A percentile compares a stretch with the other conserved stretches of the same genome.
Conservation (phyloP, 1,140 invertebrate species). For the Diachasmimorpha longicaudata region DNA sequence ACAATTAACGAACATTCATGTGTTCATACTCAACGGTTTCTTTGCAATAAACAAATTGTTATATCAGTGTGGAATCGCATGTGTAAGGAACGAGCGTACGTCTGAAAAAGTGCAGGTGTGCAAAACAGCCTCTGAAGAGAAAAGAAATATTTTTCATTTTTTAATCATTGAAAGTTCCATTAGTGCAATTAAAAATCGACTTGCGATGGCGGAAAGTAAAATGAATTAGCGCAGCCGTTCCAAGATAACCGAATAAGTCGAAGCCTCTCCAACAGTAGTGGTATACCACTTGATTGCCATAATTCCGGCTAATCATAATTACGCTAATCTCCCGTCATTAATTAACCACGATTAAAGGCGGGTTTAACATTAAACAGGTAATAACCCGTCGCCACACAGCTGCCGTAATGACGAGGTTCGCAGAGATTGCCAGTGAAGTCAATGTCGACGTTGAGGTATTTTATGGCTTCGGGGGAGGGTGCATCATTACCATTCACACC, state of each 20-base stretch:
- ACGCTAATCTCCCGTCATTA: slow-evolving; percentile 59
- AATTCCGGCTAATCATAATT: slow-evolving; percentile 61
- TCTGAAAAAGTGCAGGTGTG: no score
- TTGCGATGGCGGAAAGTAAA: neutral
- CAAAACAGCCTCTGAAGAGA: no score
- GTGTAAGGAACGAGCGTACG: no score
- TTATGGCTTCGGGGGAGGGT: neutral
- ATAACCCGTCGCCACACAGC: slow-evolving; percentile 49
- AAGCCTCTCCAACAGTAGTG: slow-evolving; percentile 31
- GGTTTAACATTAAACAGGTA: slow-evolving; percentile 56
- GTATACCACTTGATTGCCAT: slow-evolving; percentile 50
- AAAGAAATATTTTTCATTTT: no score
- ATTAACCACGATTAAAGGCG: slow-evolving; percentile 54
- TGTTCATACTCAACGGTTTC: no score
- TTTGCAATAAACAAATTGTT: no score
- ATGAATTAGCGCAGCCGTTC: neutral
- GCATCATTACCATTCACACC: neutral
- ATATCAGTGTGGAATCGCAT: no score
- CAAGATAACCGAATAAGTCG: neutral
- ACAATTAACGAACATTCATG: no score
- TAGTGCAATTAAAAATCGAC: neutral
- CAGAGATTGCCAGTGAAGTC: neutral
- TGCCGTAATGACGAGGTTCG: neutral
- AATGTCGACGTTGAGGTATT: neutral
- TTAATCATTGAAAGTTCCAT: no score